Evolutionary conservation across 2,113 vertebrate species (phyloP), one percentile per base, ranked within the genome.

Genomic region (Paraplagusia blochii): DNA sequence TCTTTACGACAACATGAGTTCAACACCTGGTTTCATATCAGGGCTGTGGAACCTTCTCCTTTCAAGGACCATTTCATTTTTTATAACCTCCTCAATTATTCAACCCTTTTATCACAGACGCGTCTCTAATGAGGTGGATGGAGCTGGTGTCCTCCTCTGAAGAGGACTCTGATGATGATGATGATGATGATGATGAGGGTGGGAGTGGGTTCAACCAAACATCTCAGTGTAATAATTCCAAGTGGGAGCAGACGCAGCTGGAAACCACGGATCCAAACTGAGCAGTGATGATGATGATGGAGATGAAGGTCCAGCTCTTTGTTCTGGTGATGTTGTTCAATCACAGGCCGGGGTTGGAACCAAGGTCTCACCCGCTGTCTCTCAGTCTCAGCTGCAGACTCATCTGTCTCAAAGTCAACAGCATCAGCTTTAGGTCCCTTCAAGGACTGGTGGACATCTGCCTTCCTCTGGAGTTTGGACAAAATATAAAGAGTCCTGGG

Each of bases 21-120:
- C 18, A 44, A 34, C 15, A 36, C 51, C 29, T 34, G 29, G n/a
- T 58, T 29, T 48, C 18, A 10, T 3, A 34, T n/a, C 33, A 10
- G 11, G 14, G 48, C 4, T 14, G 11, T 14, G 14, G 29, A 15
- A 35, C 29, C 45, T 22, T 47, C 9, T 44, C 17, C 45, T 45
- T 16, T 17, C 44, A 17, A 18, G 15, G 15, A 15, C 44, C 44
- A 45, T 45, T 45, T 45, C 17, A 47, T 11, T 12, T 47, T 47
- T 47, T 19, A 47, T 19, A 18, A 18, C 45, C 0, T 50, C 29
- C 14, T 15, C 8, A 1, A 49, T n/a, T 49, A 47, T 49, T 29
- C 5, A 48, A 48, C 12, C n/a, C 47, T n/a, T 22, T 33, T 13
- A 8, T 34, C n/a, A 76, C 67, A 56, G 29, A 11, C 49, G 40